Conservation (phyloP, 2,888 invertebrate genomes). For the Trisateles emortualis region DNA sequence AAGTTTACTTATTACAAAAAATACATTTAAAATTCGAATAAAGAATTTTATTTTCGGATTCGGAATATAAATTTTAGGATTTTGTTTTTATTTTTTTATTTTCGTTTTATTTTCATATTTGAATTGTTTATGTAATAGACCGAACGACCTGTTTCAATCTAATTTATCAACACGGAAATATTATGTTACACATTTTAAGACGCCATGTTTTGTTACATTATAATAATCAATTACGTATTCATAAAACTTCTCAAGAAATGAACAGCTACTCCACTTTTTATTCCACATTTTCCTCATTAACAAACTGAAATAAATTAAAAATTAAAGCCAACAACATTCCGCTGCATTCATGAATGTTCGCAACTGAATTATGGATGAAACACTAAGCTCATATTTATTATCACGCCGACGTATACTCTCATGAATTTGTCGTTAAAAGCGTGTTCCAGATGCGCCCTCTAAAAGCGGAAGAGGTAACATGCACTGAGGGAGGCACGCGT, state of each 20-base stretch:
- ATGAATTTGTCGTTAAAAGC: constrained; percentile 63
- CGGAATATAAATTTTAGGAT: no score
- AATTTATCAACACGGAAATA: no score
- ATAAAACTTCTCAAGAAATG: constrained; percentile 33
- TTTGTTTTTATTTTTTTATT: no score
- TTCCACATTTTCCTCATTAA: constrained; percentile 35
- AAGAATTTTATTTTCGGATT: no score
- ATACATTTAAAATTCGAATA: no score
- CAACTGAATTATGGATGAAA: constrained; percentile 43
- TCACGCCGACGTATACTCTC: constrained; percentile 44
- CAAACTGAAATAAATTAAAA: constrained; percentile 42
- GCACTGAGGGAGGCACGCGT: constrained; percentile 29
- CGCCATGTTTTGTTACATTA: neutral
- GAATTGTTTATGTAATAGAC: no score
- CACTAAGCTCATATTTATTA: constrained; percentile 54
- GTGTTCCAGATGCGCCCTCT: constrained; percentile 59
- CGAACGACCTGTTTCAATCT: no score
- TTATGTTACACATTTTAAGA: neutral
- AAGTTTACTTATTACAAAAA: no score
- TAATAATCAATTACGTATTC: constrained; percentile 33
- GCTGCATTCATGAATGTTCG: constrained; percentile 32
- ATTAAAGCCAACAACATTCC: constrained; percentile 30
- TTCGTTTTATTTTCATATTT: no score
- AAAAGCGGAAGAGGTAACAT: constrained; percentile 55
- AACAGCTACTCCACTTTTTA: constrained; percentile 30